phyloP scores from a whole-genome alignment of 2,888 invertebrate genomes.

The Luffia ferchaultella region DNA sequence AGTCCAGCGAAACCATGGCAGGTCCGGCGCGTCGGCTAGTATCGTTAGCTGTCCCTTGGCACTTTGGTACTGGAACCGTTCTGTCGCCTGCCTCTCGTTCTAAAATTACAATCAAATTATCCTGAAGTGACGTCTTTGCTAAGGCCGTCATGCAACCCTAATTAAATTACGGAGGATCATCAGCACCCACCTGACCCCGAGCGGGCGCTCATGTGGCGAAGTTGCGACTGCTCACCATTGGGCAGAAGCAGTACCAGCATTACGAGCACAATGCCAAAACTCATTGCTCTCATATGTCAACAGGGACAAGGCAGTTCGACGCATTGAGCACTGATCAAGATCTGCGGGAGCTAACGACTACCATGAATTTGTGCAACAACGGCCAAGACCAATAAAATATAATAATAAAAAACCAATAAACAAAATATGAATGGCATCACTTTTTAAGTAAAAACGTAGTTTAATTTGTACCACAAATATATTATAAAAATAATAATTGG shows the following conservation, averaged over 20 bases:
- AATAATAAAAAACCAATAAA: too few relatives aligned
- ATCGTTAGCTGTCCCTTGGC: background rate
- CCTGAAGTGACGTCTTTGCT: background rate
- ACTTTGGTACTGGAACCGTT: background rate
- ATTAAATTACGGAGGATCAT: background rate
- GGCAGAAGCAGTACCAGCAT: background rate
- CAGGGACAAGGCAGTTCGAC: too few relatives aligned
- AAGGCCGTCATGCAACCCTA: background rate
- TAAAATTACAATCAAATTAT: background rate
- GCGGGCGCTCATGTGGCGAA: too few relatives aligned
- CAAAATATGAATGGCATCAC: too few relatives aligned
- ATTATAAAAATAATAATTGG: too few relatives aligned
- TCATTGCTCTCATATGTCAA: too few relatives aligned
- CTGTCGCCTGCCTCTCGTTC: background rate
- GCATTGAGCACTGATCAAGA: background rate
- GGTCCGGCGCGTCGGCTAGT: background rate
- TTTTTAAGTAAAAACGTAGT: too few relatives aligned
- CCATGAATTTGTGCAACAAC: background rate
- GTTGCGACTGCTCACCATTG: background rate
- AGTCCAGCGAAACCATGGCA: background rate
- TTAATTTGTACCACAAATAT: too few relatives aligned
- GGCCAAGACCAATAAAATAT: background rate
- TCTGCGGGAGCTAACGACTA: background rate
- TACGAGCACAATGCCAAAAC: background rate
- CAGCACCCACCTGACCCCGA: background rate